Conservation (phyloP, 2,888 invertebrate genomes). For the Oxyscelio sp. region DNA sequence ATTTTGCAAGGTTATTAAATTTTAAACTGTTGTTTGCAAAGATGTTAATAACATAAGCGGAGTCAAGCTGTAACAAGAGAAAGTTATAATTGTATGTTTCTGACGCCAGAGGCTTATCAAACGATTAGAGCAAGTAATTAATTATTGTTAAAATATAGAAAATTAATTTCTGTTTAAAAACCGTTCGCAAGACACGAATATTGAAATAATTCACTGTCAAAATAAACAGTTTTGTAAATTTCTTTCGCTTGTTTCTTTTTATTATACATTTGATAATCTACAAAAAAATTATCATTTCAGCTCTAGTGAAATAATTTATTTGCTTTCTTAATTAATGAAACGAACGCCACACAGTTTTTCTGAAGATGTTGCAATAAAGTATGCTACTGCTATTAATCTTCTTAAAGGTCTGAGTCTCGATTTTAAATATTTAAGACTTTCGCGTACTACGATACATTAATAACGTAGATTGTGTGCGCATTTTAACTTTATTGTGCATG, state of each 20-base stretch:
- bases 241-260: too few species aligned
- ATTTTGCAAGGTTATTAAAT: too few species aligned
- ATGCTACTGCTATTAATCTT: neutral
- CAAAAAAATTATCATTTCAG: too few species aligned
- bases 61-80: too few species aligned
- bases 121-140: slow-evolving; percentile 51
- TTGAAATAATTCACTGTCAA: neutral
- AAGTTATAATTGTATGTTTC: slow-evolving; percentile 42
- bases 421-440: slow-evolving; percentile 17
- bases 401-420: slow-evolving; percentile 1
- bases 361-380: neutral
- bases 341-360: neutral
- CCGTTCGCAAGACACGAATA: neutral
- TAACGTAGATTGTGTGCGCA: slow-evolving; percentile 10
- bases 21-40: too few species aligned
- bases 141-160: slow-evolving; percentile 28
- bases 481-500: slow-evolving; percentile 28
- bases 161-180: slow-evolving; percentile 29
- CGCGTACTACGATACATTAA: slow-evolving; percentile 23
- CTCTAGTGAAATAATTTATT: neutral
- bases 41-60: too few species aligned
- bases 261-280: too few species aligned
- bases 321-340: neutral
- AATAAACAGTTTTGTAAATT: neutral
- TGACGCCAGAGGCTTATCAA: slow-evolving; percentile 40